Evolutionary conservation across 37 sponge, comb jelly and placozoan species (phyloP).

Genomic region (Agelas oroides): DNA sequence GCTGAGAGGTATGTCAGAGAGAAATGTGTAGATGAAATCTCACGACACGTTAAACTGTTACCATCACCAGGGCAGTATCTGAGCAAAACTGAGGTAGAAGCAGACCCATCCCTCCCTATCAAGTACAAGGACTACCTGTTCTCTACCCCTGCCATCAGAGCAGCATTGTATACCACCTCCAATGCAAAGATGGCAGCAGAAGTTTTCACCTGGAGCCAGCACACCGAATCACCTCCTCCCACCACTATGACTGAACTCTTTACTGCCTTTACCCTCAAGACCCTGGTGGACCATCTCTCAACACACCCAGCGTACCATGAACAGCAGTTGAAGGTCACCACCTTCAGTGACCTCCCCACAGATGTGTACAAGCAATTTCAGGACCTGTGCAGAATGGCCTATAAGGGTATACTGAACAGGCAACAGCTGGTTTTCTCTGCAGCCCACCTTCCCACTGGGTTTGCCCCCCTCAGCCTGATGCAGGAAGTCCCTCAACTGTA

Average conservation of each 20-base stretch:
- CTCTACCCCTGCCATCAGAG: constrained; percentile 6
- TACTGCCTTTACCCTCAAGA: not conserved
- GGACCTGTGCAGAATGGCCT: not conserved
- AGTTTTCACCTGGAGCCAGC: not conserved
- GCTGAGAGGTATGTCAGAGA: not conserved
- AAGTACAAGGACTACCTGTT: constrained; percentile 4
- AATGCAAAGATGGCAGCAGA: constrained; percentile 10
- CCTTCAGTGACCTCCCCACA: not conserved
- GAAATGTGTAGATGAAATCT: not conserved
- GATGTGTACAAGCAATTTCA: not conserved
- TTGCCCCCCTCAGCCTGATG: constrained; percentile 2
- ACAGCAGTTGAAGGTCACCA: not conserved
- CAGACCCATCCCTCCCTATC: not conserved
- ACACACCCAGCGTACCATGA: not conserved
- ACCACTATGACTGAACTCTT: constrained; percentile 41
- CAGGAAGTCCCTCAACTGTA: not conserved
- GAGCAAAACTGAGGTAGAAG: not conserved
- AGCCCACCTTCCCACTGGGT: not conserved
- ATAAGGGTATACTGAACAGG: not conserved
- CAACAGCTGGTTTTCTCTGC: not conserved
- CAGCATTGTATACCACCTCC: constrained; percentile 31
- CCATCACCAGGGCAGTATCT: constrained; percentile 23
- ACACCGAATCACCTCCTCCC: not conserved
- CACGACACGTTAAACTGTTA: not conserved
- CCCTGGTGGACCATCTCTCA: not conserved